Evolutionary conservation across 2,797 vertebrate species (phyloP).

Genomic region (Meriones psammophilus): DNA sequence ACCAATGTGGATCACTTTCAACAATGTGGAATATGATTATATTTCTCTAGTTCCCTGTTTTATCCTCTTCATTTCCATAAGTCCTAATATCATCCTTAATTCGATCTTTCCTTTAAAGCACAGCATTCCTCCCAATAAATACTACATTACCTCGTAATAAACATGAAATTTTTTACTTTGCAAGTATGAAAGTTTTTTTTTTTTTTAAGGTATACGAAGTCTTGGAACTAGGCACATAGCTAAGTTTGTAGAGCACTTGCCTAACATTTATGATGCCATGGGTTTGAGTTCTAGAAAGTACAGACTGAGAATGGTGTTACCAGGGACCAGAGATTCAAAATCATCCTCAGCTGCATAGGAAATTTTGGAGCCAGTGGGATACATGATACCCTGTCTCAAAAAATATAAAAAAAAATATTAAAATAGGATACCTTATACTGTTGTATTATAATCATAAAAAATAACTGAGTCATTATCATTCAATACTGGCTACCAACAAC

Average conservation of each 20-base stretch:
- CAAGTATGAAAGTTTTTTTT: not conserved
- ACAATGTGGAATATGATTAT: no score
- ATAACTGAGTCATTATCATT: not conserved
- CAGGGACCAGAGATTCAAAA: not conserved
- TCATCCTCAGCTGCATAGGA: not conserved
- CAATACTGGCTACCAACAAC: no score
- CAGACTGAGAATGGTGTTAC: not conserved
- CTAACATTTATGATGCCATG: not conserved
- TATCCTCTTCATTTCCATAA: not conserved
- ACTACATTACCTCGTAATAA: not conserved
- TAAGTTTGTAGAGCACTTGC: not conserved
- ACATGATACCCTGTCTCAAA: not conserved
- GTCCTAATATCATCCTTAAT: not conserved
- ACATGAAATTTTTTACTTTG: not conserved
- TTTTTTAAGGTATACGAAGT: not conserved
- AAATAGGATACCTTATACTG: not conserved
- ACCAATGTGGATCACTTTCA: not conserved
- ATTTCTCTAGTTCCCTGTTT: not conserved
- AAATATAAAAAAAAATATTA: not conserved
- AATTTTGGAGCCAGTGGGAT: not conserved
- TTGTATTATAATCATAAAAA: not conserved
- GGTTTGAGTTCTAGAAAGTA: not conserved
- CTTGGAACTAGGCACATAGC: not conserved
- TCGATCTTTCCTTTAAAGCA: not conserved
- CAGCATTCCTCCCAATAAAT: not conserved